phyloP scores from a whole-genome alignment of 2,113 vertebrate species.

The Danio rerio region GRCz12tu NC_133187.1:30932001-30932500 shows the following conservation, averaged over 20 bases:
- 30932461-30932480: conserved; percentile 9
- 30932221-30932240: background rate
- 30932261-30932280: background rate
- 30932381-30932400: conserved; percentile 56
- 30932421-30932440: background rate
- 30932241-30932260: background rate
- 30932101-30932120: no score
- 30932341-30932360: conserved; percentile 6
- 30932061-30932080: no score
- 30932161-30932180: background rate
- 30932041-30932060: no score
- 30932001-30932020: no score
- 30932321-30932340: conserved; percentile 8
- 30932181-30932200: background rate
- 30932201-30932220: background rate
- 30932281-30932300: background rate
- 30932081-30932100: no score
- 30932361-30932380: conserved; percentile 36
- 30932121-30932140: no score
- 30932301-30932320: conserved; percentile 23
- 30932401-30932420: conserved; percentile 43
- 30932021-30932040: no score
- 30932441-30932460: background rate
- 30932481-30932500: no score
- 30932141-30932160: background rate